Conservation (phyloP, 2,888 invertebrate species). For the Amblyjoppa proteus region DNA sequence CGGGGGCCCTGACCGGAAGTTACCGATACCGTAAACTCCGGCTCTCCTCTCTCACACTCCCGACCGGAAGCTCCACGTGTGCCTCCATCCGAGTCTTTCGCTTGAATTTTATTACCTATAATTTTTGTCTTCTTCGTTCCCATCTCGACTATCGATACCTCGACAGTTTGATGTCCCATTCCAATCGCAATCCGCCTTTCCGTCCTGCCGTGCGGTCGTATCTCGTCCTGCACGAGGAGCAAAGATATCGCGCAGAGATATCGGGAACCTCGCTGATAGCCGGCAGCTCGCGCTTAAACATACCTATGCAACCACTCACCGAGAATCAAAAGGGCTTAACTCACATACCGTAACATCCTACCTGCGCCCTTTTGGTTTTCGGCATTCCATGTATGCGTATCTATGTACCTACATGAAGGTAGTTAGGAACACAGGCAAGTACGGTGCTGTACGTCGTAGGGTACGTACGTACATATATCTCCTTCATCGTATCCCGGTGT, state of each 20-base stretch:
- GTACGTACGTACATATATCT: constrained; percentile 39
- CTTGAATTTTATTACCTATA: neutral
- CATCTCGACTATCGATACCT: constrained; percentile 41
- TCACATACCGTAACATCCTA: too few species aligned
- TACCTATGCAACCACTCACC: neutral
- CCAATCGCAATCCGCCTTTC: neutral
- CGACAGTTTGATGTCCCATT: neutral
- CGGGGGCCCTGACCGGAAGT: constrained; percentile 77
- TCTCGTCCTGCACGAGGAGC: too few species aligned
- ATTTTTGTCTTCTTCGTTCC: neutral
- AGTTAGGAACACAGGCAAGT: constrained; percentile 6
- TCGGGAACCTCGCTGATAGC: constrained; percentile 33
- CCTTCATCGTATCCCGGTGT: constrained; percentile 71
- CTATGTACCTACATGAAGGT: neutral
- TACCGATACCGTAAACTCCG: constrained; percentile 81
- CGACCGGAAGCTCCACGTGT: constrained; percentile 79
- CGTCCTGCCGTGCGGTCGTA: too few species aligned
- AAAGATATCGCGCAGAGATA: constrained; percentile 30
- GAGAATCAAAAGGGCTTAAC: too few species aligned
- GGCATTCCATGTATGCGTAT: neutral
- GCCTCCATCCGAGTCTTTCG: constrained; percentile 59
- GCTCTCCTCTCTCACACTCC: constrained; percentile 68
- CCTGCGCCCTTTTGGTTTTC: too few species aligned
- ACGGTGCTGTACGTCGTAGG: constrained; percentile 39
- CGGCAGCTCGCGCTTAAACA: constrained; percentile 52